Base-by-base conservation (phyloP, 1,140 invertebrate genomes). In the Stegodyphus mimosarum region DNA sequence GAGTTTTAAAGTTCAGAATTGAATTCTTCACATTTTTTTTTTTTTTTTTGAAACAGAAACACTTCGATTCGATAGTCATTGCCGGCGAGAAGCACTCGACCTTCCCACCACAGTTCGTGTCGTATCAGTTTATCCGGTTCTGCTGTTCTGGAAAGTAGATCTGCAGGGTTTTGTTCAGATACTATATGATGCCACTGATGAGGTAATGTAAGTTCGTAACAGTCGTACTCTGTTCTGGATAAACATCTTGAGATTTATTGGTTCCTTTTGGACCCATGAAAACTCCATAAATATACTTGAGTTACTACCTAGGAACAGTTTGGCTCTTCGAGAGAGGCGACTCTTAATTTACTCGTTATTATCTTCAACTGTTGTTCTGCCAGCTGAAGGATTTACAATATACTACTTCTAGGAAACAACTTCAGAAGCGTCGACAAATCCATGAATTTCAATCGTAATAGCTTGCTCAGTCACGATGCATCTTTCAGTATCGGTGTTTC, bases 221-320 rank as follows among this genome's bases (percentile, higher is more conserved):
- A 85, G 89, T 73, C 49, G 84, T 0, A 91, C 89, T 74, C 90
- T 71, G 87, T 92, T 91, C 0, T 86, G 88, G 2, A 91, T 90
- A 87, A 89, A 91, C 0, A 88, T 88, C 87, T 91, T 90, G 81
- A 89, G 88, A 33, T 77, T 72, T n/a, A 75, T 64, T 33, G 33
- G 33, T 3, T 33, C 33, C 33, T 33, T n/a, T 33, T 33, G 33
- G 33, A 33, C 33, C 3, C 33, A 33, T 33, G 1, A 33, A 33
- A 33, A 33, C 33, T 33, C 33, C 33, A 33, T 33, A 33, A 33
- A 33, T 33, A 33, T 33, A 33, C 33, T 33, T 33, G 55, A 60
- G 55, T 15, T 60, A 9, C 9, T 10, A 15, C 55, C 1, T 60
- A 1, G 55, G 55, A 10, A 60, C 15, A 15, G 55, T 60, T 5